Evolutionary conservation across 2,113 vertebrate genomes (phyloP), one percentile per base, ranked within the genome.

Genomic region (Ailurus styani): DNA sequence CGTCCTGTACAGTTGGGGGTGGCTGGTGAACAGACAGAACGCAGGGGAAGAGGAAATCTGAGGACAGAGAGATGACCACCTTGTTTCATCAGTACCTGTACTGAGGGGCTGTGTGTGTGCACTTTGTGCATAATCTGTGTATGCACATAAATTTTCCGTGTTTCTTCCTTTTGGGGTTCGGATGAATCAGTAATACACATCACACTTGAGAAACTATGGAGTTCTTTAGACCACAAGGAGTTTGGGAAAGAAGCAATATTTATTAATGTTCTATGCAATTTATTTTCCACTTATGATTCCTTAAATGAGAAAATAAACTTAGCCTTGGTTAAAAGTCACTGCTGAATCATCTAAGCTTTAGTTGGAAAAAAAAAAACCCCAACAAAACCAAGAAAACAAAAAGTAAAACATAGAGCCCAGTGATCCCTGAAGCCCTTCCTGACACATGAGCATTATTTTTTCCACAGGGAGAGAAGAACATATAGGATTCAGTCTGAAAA

Each of bases 301-400:
- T 96, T 96, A 91, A 85, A 78, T 88, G 54, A 93, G 64, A 94
- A 91, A 92, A 87, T 62, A 97, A 87, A 94, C 34, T 88, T 45
- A 91, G 72, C 15, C 6, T 95, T 97, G 78, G 64, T 90, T 88
- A 87, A 91, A 96, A 97, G 21, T 84, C 87, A 96, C 78, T 88
- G 47, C 37, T 79, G 42, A 79, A 25, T 95, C 90, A 96, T 97
- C 85, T 96, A 42, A 94, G 42, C n/a, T 78, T 57, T 94, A 88
- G 77, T 68, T 87, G 81, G 73, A 66, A n/a, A 93, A 94, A 90
- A 18, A 68, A 64, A 34, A n/a, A n/a, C n/a, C n/a, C 91, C 90
- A 94, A 18, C 42, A 68, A 57, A 34, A 95, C 21, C 23, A 90
- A n/a, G n/a, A n/a, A n/a, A n/a, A n/a, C n/a, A n/a, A n/a, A n/a